Evolutionary conservation across 2,888 invertebrate genomes (phyloP), one percentile per base, ranked within the genome.

Genomic region (Sylvicola cinctus): DNA sequence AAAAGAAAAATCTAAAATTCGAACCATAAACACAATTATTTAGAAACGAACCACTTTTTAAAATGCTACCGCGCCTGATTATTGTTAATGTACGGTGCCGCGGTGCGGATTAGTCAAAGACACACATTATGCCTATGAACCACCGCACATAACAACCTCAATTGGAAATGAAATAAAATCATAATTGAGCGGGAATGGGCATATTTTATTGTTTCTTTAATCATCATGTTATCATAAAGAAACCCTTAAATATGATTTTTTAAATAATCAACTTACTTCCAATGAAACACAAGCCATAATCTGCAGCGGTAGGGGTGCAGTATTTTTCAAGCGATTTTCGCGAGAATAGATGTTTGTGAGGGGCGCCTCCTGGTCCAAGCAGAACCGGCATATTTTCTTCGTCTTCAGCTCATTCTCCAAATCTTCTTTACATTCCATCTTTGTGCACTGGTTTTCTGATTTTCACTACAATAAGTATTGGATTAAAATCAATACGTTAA

Each of bases 251-350:
- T 12, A 11, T n/a, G 13, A 12, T 40, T 39, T 38, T 42, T 25
- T 25, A 11, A n/a, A n/a, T 34, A 33, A 40, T 35, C 35, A 40
- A 41, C 49, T 60, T 68, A 80, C 80, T 75, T 81, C 80, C 44
- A 80, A 69, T 38, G 76, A 68, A 41, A 75, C 65, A 50, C 75
- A 74, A 34, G 78, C 73, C 69, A 80, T 71, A 47, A 80, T 73
- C 62, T 80, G 79, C 44, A 79, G 54, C 36, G 73, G 64, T 45
- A 80, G 61, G 43, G 74, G 70, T 44, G 73, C 67, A 38, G 65
- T 58, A 46, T 68, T 66, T 53, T 70, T 73, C 41, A 62, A 55
- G 42, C 57, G 62, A 36, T 55, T 49, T 47, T 65, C 63, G 45
- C 62, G 65, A 44, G 71, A 67, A 52, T 73, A 77, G 49, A 81